Evolutionary conservation across 2,888 invertebrate species (phyloP).

Genomic region (Melangyna quadrimaculata): DNA sequence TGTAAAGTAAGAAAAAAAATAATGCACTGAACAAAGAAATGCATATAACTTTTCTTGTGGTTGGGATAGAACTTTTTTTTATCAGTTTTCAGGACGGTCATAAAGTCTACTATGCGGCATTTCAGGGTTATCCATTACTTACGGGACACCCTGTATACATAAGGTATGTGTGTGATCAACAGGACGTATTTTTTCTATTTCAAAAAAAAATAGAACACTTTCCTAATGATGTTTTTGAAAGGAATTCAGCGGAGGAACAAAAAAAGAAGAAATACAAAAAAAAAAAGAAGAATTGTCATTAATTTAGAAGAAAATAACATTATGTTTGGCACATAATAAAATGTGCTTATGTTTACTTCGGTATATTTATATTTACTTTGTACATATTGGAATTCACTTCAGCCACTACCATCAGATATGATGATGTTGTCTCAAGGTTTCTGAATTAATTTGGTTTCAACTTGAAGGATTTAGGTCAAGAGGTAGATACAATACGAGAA

Average conservation of each 20-base stretch:
- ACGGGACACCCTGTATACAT: too few relatives aligned
- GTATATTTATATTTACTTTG: background rate
- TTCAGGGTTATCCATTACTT: too few relatives aligned
- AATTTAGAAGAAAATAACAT: slow-evolving; percentile 18
- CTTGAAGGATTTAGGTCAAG: too few relatives aligned
- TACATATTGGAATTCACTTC: background rate
- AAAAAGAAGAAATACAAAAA: too few relatives aligned
- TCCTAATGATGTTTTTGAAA: slow-evolving; percentile 4
- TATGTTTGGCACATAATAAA: background rate
- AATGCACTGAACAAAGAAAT: too few relatives aligned
- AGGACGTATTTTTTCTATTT: background rate
- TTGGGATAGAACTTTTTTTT: too few relatives aligned
- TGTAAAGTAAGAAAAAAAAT: too few relatives aligned
- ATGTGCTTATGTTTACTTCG: background rate
- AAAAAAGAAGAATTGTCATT: slow-evolving; percentile 1
- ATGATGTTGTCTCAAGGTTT: background rate
- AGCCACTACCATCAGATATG: background rate
- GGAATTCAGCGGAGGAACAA: background rate
- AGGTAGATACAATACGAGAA: too few relatives aligned
- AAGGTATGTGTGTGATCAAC: slow-evolving; percentile 20
- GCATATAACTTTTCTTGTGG: too few relatives aligned
- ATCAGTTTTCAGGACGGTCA: too few relatives aligned
- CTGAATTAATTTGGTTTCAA: background rate
- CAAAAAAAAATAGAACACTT: background rate
- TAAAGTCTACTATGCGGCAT: too few relatives aligned